Evolutionary conservation across 2,113 vertebrate genomes (phyloP).

Genomic region (Callocephalon fimbriatum): DNA sequence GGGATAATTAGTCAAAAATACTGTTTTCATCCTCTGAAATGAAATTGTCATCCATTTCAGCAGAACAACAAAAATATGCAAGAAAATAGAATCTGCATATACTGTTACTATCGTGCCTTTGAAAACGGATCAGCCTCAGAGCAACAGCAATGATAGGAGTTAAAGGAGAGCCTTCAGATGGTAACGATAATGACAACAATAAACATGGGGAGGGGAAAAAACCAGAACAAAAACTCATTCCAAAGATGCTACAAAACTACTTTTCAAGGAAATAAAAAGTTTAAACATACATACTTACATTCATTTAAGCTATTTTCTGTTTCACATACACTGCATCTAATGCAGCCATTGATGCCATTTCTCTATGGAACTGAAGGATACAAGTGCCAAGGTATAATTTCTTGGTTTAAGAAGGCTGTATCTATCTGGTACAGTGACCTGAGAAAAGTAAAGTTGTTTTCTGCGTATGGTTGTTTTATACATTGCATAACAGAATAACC

Average conservation of each 20-base stretch:
- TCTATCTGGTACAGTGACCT: background rate
- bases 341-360: background rate
- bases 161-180: background rate
- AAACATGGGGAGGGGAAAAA: background rate
- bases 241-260: background rate
- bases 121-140: background rate
- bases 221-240: accelerated
- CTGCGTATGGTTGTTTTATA: background rate
- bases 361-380: background rate
- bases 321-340: background rate
- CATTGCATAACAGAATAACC: background rate
- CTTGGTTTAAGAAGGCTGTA: background rate
- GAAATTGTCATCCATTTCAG: background rate
- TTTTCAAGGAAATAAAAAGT: background rate
- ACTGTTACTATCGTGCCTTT: background rate
- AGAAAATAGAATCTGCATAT: background rate
- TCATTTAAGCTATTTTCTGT: background rate
- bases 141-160: background rate
- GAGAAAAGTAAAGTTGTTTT: background rate
- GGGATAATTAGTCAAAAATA: background rate
- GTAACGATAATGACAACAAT: background rate
- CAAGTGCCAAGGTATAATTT: background rate
- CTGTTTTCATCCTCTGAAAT: background rate
- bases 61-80: background rate
- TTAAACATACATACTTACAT: background rate